Evolutionary conservation across 1,140 invertebrate species (phyloP), one percentile per base, ranked within the genome.

Genomic region (Drosophila ironensis): DNA sequence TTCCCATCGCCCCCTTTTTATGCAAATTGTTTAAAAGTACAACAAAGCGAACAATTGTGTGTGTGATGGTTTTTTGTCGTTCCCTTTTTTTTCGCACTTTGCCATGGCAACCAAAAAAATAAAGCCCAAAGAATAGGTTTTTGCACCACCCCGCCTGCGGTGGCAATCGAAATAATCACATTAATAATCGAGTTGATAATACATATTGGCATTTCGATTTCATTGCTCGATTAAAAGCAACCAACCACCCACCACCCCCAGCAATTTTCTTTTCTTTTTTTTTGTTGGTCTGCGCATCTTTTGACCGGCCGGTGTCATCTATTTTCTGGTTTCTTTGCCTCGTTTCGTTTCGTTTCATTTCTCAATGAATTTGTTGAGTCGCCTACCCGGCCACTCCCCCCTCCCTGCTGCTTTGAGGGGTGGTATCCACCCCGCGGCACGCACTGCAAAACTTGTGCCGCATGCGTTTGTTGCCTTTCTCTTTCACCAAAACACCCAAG

Each of bases 401-500:
- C 19, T 11, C 16, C 12, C 19, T 5, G 19, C 25, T 9, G n/a
- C n/a, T n/a, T n/a, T n/a, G n/a, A n/a, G n/a, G n/a, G n/a, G n/a
- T n/a, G n/a, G n/a, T n/a, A n/a, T n/a, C 40, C 22, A 20, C 50
- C 57, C 70, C 14, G 4, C 42, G 71, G 45, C 68, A 84, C 77
- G 77, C 77, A 80, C 64, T 51, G 48, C 47, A n/a, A 50, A n/a
- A 22, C 47, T 50, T 40, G 30, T 28, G 48, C 63, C 72, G 59
- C 64, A 60, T 77, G 69, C 57, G 59, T 63, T 63, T 64, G 66
- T 63, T 66, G 75, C 77, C 77, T 82, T 84, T 82, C 78, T 82
- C 78, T 82, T 82, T 82, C 78, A 82, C 61, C 72, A 77, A 81
- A 81, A n/a, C n/a, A n/a, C n/a, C n/a, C n/a, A n/a, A n/a, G n/a